These are phyloP conservation scores for Aphidius ervi DNA, from an alignment of 1,140 invertebrate genomes.

Conservation along the genomic window DNA sequence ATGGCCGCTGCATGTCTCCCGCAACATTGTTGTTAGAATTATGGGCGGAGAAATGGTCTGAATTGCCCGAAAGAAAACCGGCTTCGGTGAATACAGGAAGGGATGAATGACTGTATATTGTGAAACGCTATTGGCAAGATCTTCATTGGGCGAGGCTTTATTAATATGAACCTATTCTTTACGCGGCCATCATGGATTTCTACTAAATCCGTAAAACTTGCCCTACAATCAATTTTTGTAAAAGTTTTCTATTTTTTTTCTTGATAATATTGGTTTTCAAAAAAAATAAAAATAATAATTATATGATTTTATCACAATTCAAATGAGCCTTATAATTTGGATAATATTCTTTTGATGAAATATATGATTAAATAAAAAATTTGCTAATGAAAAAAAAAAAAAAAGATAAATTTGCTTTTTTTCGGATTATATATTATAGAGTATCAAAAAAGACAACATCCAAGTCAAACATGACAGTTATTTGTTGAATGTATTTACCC, in stretches of 20 bases:
- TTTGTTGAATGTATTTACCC: constrained; percentile 1
- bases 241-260: background rate
- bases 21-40: constrained; percentile 14
- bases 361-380: no score
- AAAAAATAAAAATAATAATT: background rate
- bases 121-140: constrained; percentile 42
- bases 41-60: constrained; percentile 25
- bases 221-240: constrained; percentile 25
- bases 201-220: constrained; percentile 34
- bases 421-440: no score
- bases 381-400: no score
- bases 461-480: constrained; percentile 15
- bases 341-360: no score
- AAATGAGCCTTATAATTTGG: no score
- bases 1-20: constrained; percentile 38
- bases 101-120: constrained; percentile 35
- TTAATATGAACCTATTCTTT: constrained; percentile 30
- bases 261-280: constrained; percentile 6
- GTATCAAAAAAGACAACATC: background rate
- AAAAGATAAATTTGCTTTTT: no score
- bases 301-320: no score
- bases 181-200: constrained; percentile 51
- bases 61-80: constrained; percentile 26
- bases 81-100: constrained; percentile 31
- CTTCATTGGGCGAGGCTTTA: constrained; percentile 38